phyloP scores from a whole-genome alignment of 1,140 invertebrate genomes.

The Bombus confusus region DNA sequence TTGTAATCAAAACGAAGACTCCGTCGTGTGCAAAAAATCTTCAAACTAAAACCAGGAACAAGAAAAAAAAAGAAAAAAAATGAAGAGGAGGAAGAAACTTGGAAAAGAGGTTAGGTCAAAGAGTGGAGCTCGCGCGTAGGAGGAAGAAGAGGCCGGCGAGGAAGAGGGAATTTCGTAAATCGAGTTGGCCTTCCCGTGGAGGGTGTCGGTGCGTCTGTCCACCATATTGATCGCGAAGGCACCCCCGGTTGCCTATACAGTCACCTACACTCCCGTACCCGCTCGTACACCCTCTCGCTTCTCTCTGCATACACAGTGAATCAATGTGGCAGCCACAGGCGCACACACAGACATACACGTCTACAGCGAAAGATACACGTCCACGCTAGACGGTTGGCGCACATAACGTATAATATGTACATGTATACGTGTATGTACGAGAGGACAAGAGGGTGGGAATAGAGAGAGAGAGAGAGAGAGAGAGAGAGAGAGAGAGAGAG shows the following conservation, averaged over 20 bases:
- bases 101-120: conserved; percentile 58
- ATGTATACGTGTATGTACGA: conserved; percentile 10
- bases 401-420: conserved; percentile 27
- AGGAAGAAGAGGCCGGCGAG: neutral
- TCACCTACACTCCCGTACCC: neutral
- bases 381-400: conserved; percentile 2
- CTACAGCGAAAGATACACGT: neutral
- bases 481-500: neutral
- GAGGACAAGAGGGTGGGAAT: neutral
- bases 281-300: neutral
- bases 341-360: neutral
- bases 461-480: neutral
- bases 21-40: no score
- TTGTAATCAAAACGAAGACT: no score
- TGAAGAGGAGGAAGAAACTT: neutral
- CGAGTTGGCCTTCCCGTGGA: conserved; percentile 74
- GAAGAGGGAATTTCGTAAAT: conserved; percentile 79
- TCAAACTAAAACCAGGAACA: neutral
- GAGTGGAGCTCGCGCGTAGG: conserved; percentile 55
- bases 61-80: neutral
- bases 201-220: conserved; percentile 80
- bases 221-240: conserved; percentile 82
- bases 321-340: conserved; percentile 21
- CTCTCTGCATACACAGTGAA: neutral
- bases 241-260: conserved; percentile 60